These are phyloP conservation scores for Cherax quadricarinatus DNA, from an alignment of 1,140 invertebrate species.

Conservation along the genomic window DNA sequence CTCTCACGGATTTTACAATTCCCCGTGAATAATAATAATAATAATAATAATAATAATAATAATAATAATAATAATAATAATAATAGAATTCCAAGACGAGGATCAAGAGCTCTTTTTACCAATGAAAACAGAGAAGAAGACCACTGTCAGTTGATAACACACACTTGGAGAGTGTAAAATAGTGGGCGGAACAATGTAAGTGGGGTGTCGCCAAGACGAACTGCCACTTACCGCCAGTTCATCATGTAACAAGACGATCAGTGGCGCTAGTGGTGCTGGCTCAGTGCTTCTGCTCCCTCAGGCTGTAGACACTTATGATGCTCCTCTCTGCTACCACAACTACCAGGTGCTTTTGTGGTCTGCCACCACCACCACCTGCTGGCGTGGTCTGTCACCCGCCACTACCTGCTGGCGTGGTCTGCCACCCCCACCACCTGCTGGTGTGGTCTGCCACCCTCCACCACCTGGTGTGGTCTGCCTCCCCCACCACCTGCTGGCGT, in stretches of 20 bases:
- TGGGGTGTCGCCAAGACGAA: conserved; percentile 40
- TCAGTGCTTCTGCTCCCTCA: neutral
- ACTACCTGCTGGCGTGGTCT: neutral
- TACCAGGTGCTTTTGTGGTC: neutral
- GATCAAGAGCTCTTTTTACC: no score
- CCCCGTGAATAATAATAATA: no score
- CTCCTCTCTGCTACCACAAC: neutral
- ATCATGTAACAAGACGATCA: neutral
- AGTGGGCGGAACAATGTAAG: conserved; percentile 11
- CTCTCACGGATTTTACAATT: no score
- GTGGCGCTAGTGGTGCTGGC: conserved; percentile 6
- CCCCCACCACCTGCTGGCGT: no score
- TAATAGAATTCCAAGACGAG: no score
- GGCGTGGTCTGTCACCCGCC: neutral
- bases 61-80: no score
- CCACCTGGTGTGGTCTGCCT: neutral
- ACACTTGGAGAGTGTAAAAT: conserved; percentile 4
- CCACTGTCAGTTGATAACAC: neutral
- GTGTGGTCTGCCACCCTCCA: neutral
- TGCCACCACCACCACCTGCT: neutral
- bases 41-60: no score
- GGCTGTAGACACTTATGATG: conserved; percentile 26
- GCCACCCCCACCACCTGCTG: neutral
- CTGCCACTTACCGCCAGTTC: conserved; percentile 27
- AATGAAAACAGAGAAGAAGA: neutral